Evolutionary conservation across 2,113 vertebrate genomes (phyloP), one percentile per base, ranked within the genome.

Genomic region (Thunnus thynnus): DNA sequence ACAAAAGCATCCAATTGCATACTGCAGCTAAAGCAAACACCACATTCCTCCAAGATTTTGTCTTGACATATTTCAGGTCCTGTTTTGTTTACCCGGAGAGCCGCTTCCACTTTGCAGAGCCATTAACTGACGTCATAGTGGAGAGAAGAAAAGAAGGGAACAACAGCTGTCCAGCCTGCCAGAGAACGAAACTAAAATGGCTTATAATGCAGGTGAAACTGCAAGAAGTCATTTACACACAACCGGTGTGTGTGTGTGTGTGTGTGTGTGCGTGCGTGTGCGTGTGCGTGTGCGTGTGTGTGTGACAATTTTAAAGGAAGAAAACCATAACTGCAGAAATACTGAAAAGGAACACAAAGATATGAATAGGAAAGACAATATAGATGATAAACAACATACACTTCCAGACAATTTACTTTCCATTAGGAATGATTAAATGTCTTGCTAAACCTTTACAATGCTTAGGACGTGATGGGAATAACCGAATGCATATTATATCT

Each of bases 21-120:
- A 47, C 13, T 44, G 68, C 13, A 47, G 68, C 60, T 47, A 30
- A 70, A 75, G 64, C 68, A 88, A 79, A 82, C 58, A 83, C 36
- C 22, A 13, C 13, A 41, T 25, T 48, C 51, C 61, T 67, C 52
- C 51, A 51, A 48, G 58, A 82, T 82, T 67, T 63, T 5, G 32
- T 64, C 51, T 71, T 64, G 60, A 80, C 60, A 83, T 84, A 74
- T 85, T 72, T 70, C 68, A 71, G 17, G 17, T 72, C 52, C 52
- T 51, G 55, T 64, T 84, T 76, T 70, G 50, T 73, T 84, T 66
- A 54, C 58, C 48, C 63, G 60, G 54, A 25, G 67, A 72, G 75
- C 30, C 12, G 12, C 46, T 72, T 60, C 18, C 25, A 75, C 86
- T 48, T 81, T 72, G 27, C 65, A 71, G 57, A 75, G 20, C 36